Percentiles rank a stretch among this genome's conserved stretches.
Evolutionary conservation across 2,113 vertebrate species (phyloP).

Genomic region (Scartelaos histophorus): DNA sequence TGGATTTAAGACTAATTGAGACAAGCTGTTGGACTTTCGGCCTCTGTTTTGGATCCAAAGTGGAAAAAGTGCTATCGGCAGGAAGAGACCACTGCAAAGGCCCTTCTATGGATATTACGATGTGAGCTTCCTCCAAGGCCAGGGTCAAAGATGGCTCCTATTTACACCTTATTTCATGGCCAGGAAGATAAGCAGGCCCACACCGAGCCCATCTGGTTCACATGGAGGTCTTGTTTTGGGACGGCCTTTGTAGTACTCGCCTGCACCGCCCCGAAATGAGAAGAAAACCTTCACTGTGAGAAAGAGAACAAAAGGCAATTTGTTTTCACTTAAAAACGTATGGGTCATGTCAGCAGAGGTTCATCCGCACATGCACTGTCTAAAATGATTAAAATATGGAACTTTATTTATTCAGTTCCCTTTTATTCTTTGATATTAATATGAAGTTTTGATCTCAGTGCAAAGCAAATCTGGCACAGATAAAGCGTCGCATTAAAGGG

Average conservation of each 20-base stretch:
- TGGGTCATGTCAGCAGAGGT: not conserved
- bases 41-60: constrained; percentile 63
- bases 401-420: too few relatives aligned
- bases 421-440: too few relatives aligned
- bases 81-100: constrained; percentile 58
- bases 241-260: constrained; percentile 52
- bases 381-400: not conserved
- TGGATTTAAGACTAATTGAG: constrained; percentile 65
- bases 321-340: constrained; percentile 24
- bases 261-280: constrained; percentile 21
- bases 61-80: constrained; percentile 64
- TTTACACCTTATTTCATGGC: constrained; percentile 75
- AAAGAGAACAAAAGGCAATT: constrained; percentile 38
- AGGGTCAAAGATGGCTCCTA: constrained; percentile 74
- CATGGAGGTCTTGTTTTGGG: constrained; percentile 59
- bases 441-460: not conserved
- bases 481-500: not conserved
- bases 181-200: constrained; percentile 67
- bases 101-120: constrained; percentile 70
- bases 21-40: constrained; percentile 68
- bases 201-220: constrained; percentile 66
- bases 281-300: constrained; percentile 37
- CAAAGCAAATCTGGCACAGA: not conserved
- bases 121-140: constrained; percentile 69
- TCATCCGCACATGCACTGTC: not conserved